Base-by-base conservation (phyloP, 2,797 vertebrate genomes). In the Erethizon dorsatum region DNA sequence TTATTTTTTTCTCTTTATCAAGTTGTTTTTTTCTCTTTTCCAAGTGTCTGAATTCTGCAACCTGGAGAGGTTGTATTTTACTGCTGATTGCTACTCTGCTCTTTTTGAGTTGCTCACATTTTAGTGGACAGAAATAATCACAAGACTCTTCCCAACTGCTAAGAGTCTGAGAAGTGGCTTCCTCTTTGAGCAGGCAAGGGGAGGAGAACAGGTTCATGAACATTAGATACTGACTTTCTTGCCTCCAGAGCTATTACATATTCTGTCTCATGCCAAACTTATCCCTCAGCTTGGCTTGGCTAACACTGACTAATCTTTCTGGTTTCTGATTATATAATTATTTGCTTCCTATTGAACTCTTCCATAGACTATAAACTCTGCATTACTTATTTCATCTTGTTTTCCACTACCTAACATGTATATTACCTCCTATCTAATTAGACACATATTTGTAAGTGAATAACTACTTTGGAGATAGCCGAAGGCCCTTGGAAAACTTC, bases 361-460 rank as follows among this genome's bases (percentile, higher is more conserved):
- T 61, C 33, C 6, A 5, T 52, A 77, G 71, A 37, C 83, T 45
- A 5, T 45, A 86, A 86, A 90, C 15, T 75, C 69, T 82, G 5
- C 2, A 20, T 69, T 90, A 56, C 28, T 52, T 78, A 47, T 85
- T 88, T 50, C 83, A 4, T 26, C n/a, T 85, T 61, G 50, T 57
- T 94, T 94, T 13, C 56, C n/a, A 86, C 15, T 17, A 59, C 63
- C 18, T 84, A 87, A 71, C 12, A 67, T 9, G 59, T n/a, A 67
- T 0, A 57, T 7, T 73, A 85, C 12, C 67, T 77, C 47, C 9
- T 88, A 50, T 83, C 56, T 94, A 82, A 79, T 63, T 69, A 73
- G 52, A 75, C 1, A 28, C 22, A 52, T 54, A 84, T 78, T 83
- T 96, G 28, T 67, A 93, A 95, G 67, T 89, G 67, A 95, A 86